These are phyloP conservation scores for Montipora efflorescens DNA, from an alignment of 64 coral and sea anemone species.

Conservation along the genomic window DNA sequence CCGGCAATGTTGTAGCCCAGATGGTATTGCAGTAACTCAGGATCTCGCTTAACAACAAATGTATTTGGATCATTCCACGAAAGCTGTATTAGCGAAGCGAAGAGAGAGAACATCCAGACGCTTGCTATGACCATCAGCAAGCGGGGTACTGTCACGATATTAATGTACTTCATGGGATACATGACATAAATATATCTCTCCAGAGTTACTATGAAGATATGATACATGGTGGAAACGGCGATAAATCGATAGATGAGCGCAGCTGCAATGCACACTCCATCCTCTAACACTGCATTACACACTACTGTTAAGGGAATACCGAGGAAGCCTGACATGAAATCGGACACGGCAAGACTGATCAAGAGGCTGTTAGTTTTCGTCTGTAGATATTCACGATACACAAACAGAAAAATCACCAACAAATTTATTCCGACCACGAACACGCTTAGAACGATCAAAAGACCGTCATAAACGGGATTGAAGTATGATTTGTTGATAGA, in stretches of 20 bases:
- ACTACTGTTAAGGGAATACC: constrained; percentile 63
- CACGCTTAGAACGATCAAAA: constrained; percentile 72
- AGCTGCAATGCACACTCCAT: constrained; percentile 54
- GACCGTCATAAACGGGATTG: constrained; percentile 51
- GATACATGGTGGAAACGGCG: constrained; percentile 82
- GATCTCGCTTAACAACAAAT: neutral
- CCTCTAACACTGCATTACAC: constrained; percentile 45
- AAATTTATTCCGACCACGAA: constrained; percentile 70
- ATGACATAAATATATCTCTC: constrained; percentile 94
- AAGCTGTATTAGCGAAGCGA: constrained; percentile 61
- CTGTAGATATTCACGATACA: constrained; percentile 81
- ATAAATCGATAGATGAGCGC: constrained; percentile 68
- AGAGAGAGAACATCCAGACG: constrained; percentile 77
- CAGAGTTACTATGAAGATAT: constrained; percentile 76
- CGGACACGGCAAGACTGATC: constrained; percentile 73
- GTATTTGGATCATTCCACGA: constrained; percentile 51
- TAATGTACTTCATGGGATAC: constrained; percentile 96
- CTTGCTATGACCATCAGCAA: constrained; percentile 68
- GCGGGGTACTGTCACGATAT: constrained; percentile 81
- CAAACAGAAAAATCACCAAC: constrained; percentile 89
- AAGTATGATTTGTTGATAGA: neutral
- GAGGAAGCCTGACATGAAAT: constrained; percentile 66
- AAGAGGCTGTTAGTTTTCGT: constrained; percentile 94
- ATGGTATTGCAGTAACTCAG: neutral
- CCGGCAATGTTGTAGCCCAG: constrained; percentile 68